Evolutionary conservation across 2,888 invertebrate genomes (phyloP), one percentile per base, ranked within the genome.

Genomic region (Resseliella maxima): DNA sequence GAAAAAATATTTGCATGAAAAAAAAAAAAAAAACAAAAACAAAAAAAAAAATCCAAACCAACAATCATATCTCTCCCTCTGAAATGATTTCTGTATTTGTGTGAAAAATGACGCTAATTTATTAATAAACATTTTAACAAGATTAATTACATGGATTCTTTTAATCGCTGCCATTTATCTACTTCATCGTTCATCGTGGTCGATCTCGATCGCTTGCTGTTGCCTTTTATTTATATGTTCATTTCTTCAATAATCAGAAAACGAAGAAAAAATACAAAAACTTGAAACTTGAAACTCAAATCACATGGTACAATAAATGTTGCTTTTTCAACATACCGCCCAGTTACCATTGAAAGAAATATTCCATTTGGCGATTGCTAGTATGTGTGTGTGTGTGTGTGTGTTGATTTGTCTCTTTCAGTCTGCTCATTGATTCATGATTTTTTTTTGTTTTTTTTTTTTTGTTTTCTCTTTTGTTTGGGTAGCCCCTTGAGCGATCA

Each of bases 61-160:
- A 12, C 27, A 2, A 59, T 81, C 81, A n/a, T 36, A 81, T 35
- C 5, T n/a, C n/a, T n/a, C n/a, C n/a, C n/a, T n/a, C 81, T 18
- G 15, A 72, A 35, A 35, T 72, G 72, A 72, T 72, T 31, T 72
- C 35, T 18, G 31, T 35, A n/a, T 83, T 83, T 38, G 83, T 83
- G 83, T 83, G 83, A 83, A 85, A 85, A 85, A 85, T 45, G 45
- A 85, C 45, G 41, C 45, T 45, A 85, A 85, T 45, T 41, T 85
- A 45, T 85, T 85, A 85, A 85, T 85, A 85, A 41, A 85, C 45
- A 45, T 46, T 85, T 85, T 85, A 85, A 85, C 72, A 86, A 86
- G 86, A 86, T 86, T 86, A 83, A 86, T 86, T 36, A 86, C 86
- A 83, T 85, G 86, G 46, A 83, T 86, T 86, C 83, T 45, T 46